These are phyloP conservation scores for Atherinomorus stipes DNA, from an alignment of 2,113 vertebrate genomes.

Conservation along the genomic window DNA sequence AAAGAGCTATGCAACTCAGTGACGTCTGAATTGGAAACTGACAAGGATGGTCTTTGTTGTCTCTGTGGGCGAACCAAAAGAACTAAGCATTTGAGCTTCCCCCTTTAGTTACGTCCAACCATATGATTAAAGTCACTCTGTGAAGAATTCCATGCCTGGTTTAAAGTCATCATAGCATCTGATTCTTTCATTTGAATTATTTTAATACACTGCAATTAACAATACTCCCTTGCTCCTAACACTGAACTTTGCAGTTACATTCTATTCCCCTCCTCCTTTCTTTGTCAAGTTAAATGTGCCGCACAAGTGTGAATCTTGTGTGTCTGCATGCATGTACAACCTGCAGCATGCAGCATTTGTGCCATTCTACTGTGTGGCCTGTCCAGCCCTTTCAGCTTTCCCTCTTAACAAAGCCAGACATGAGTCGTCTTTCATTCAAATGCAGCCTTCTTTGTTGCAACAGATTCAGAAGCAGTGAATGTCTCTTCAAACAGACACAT, in stretches of 20 bases:
- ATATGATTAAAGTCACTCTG: slow-evolving; percentile 21
- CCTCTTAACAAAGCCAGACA: slow-evolving; percentile 52
- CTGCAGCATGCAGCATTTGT: slow-evolving; percentile 3
- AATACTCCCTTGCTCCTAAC: slow-evolving; percentile 2
- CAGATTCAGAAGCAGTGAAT: slow-evolving; percentile 60
- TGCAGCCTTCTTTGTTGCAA: slow-evolving; percentile 59
- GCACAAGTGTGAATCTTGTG: slow-evolving; percentile 11
- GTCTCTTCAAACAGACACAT: slow-evolving; percentile 56
- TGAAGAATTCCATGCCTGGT: slow-evolving; percentile 12
- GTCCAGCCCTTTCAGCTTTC: slow-evolving; percentile 27
- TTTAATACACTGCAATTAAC: neutral
- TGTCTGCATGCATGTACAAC: slow-evolving; percentile 2
- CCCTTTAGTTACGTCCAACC: slow-evolving; percentile 24
- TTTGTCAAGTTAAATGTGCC: slow-evolving; percentile 19
- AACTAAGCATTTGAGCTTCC: slow-evolving; percentile 51
- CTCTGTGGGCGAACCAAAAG: slow-evolving; percentile 68
- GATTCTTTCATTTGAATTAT: neutral
- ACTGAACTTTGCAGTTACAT: slow-evolving; percentile 6
- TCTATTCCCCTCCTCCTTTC: slow-evolving; percentile 22
- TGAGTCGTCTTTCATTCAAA: slow-evolving; percentile 66
- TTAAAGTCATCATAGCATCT: slow-evolving; percentile 4
- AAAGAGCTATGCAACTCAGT: slow-evolving; percentile 54
- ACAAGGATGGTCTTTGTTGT: slow-evolving; percentile 77
- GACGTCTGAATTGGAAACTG: slow-evolving; percentile 70
- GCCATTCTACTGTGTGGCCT: slow-evolving; percentile 9